A percentile compares a stretch with the other conserved stretches of the same genome.
Conservation (phyloP, 2,113 vertebrate genomes). For the Urocitellus parryii region DNA sequence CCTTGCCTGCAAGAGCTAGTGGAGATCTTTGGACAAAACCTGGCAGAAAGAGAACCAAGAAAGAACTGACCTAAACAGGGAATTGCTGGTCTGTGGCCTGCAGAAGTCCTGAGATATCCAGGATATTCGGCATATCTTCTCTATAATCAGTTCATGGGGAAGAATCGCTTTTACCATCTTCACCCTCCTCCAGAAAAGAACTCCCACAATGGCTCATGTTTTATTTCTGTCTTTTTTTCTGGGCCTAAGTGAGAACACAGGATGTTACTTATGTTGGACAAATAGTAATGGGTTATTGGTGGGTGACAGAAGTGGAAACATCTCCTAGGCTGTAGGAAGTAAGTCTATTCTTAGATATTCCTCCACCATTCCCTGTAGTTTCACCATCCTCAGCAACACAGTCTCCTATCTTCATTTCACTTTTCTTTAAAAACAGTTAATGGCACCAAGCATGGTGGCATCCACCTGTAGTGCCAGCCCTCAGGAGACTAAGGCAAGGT, state of each 20-base stretch:
- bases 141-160: conserved; percentile 5
- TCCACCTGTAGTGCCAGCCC: background rate
- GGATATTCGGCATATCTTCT: background rate
- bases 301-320: conserved; percentile 1
- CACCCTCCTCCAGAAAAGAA: background rate
- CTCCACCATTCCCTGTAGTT: conserved; percentile 12
- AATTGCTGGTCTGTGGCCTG: background rate
- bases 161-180: background rate
- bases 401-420: background rate
- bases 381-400: background rate
- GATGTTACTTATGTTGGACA: conserved; percentile 24
- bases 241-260: background rate
- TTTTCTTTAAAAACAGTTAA: conserved; percentile 50
- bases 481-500: background rate
- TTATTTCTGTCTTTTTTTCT: conserved; percentile 47
- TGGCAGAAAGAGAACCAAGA: background rate
- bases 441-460: no score
- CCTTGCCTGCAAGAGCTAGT: conserved; percentile 5
- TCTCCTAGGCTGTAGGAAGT: conserved; percentile 22
- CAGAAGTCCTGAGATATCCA: background rate
- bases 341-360: conserved; percentile 51
- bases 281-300: conserved; percentile 21
- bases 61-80: conserved; percentile 47
- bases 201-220: background rate
- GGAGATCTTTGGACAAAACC: conserved; percentile 42